A percentile compares a stretch with the other conserved stretches of the same genome.
phyloP scores from a whole-genome alignment of 2,888 invertebrate genomes.

The Leptothorax acervorum region DNA sequence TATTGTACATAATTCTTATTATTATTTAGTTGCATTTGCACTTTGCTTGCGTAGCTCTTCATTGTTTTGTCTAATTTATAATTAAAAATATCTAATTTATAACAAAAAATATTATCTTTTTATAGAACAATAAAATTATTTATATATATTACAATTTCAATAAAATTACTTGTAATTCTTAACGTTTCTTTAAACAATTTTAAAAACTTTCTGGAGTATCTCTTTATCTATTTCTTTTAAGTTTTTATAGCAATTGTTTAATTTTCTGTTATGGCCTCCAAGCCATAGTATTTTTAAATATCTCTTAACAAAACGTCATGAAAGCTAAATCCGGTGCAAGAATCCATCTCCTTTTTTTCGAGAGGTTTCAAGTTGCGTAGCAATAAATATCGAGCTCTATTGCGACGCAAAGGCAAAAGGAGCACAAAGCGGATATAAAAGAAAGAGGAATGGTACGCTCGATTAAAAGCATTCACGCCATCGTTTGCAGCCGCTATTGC shows the following conservation, averaged over 20 bases:
- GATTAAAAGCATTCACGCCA: slow-evolving; percentile 69
- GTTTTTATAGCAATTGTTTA: not conserved
- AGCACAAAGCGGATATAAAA: slow-evolving; percentile 40
- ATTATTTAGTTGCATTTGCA: not conserved
- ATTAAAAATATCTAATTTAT: not conserved
- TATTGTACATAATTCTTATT: not conserved
- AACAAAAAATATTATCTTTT: not conserved
- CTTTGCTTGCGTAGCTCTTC: not conserved
- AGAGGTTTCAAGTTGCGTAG: slow-evolving; percentile 30
- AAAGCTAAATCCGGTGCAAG: slow-evolving; percentile 17
- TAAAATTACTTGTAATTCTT: not conserved
- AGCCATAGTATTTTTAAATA: not conserved
- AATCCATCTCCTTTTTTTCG: slow-evolving; percentile 29
- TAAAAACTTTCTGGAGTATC: not conserved
- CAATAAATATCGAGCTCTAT: slow-evolving; percentile 46
- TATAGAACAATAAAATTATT: not conserved
- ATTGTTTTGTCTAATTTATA: not conserved
- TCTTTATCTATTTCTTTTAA: too few relatives aligned
- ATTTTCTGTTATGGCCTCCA: not conserved
- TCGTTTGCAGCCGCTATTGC: slow-evolving; percentile 61
- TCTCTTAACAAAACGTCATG: slow-evolving; percentile 8
- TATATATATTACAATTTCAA: not conserved
- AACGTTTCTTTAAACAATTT: not conserved
- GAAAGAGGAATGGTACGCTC: slow-evolving; percentile 62
- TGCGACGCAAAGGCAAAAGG: slow-evolving; percentile 34